A percentile compares a stretch with the other conserved stretches of the same genome.
Evolutionary conservation across 2,113 vertebrate species (phyloP).

Genomic region (Hucho hucho): DNA sequence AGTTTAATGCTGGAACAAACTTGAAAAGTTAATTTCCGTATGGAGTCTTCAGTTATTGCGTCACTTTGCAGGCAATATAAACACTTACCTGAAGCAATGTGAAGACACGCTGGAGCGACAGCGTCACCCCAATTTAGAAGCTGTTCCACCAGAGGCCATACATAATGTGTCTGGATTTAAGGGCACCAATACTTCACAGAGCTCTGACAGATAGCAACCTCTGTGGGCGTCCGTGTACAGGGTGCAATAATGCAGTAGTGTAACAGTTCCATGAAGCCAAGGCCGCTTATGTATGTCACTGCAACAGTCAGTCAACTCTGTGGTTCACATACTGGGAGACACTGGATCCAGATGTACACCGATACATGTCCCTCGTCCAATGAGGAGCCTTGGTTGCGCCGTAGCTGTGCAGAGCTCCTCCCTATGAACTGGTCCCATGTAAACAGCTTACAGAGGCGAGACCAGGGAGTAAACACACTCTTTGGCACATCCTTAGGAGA

Average conservation of each 20-base stretch:
- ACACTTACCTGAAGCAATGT: slow-evolving; percentile 49
- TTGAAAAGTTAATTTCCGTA: slow-evolving; percentile 31
- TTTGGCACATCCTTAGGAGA: slow-evolving; percentile 69
- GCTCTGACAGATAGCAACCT: slow-evolving; percentile 36
- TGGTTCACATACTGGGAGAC: slow-evolving; percentile 1
- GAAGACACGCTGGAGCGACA: slow-evolving; percentile 16
- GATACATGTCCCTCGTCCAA: slow-evolving; percentile 29
- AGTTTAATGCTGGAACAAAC: slow-evolving; percentile 51
- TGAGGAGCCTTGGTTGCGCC: slow-evolving; percentile 30
- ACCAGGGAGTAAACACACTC: slow-evolving; percentile 65
- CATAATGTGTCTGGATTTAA: slow-evolving; percentile 24
- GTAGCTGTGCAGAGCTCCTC: slow-evolving; percentile 47
- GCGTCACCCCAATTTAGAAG: not conserved
- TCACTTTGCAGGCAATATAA: slow-evolving; percentile 51
- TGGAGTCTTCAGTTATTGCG: slow-evolving; percentile 58
- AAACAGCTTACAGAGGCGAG: slow-evolving; percentile 62
- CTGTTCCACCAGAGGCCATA: slow-evolving; percentile 16
- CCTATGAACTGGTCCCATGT: slow-evolving; percentile 52
- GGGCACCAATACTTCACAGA: slow-evolving; percentile 17
- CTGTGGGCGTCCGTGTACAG: slow-evolving; percentile 31
- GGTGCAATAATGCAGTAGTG: slow-evolving; percentile 16
- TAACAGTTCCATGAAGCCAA: slow-evolving; percentile 27
- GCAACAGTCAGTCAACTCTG: slow-evolving; percentile 1
- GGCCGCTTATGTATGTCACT: slow-evolving; percentile 26
- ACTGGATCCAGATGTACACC: slow-evolving; percentile 22